Percentiles rank a stretch among this genome's conserved stretches.
phyloP scores from a whole-genome alignment of 2,888 invertebrate species.

The Tetramorium bicarinatum region DNA sequence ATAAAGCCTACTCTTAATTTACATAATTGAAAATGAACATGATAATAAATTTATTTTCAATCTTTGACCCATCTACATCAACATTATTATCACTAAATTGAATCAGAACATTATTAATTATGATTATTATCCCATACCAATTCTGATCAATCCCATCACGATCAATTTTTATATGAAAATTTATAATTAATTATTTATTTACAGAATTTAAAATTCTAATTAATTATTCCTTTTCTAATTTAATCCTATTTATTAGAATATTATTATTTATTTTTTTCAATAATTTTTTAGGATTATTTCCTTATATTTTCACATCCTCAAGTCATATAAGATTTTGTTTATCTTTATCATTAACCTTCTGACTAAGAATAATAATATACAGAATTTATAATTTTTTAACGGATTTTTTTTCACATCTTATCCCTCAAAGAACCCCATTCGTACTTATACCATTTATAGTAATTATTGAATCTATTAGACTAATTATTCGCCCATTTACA shows the following conservation, averaged over 20 bases:
- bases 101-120: neutral
- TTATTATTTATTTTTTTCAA: constrained; percentile 88
- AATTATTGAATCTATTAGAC: too few relatives aligned
- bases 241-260: constrained; percentile 86
- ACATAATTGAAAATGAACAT: too few relatives aligned
- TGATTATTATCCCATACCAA: neutral
- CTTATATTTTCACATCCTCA: constrained; percentile 81
- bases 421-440: constrained; percentile 90
- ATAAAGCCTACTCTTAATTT: too few relatives aligned
- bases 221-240: neutral
- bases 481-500: too few relatives aligned
- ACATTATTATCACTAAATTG: too few relatives aligned
- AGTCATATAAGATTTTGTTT: neutral
- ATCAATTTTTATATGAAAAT: too few relatives aligned
- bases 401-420: constrained; percentile 90
- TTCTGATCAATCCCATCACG: neutral
- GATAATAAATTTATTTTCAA: too few relatives aligned
- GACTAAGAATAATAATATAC: neutral
- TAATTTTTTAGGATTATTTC: constrained; percentile 91
- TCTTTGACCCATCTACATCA: too few relatives aligned
- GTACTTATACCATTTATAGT: constrained; percentile 91
- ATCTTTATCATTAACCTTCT: neutral
- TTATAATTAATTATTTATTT: too few relatives aligned
- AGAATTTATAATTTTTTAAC: constrained; percentile 85
- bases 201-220: constrained; percentile 16